Evolutionary conservation across 2,888 invertebrate genomes (phyloP).

Genomic region (Ceratothoa steindachneri): DNA sequence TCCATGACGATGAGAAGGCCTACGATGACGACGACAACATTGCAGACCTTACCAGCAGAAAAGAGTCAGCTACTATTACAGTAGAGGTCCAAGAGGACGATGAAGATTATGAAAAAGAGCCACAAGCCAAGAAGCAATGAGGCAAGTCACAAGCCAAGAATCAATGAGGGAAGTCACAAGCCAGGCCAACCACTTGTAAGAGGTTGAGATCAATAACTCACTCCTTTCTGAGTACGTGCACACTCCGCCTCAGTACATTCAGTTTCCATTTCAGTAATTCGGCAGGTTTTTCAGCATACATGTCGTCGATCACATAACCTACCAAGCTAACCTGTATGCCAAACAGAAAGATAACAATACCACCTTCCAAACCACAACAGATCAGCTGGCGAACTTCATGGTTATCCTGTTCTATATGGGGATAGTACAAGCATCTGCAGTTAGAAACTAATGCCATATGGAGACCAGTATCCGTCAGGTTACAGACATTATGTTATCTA

Average conservation of each 20-base stretch:
- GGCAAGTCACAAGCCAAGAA: too few species aligned
- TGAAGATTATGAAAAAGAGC: too few species aligned
- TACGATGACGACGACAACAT: too few species aligned
- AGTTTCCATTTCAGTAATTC: constrained; percentile 20
- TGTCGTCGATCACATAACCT: constrained; percentile 20
- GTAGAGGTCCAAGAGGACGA: too few species aligned
- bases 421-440: background rate
- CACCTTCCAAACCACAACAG: constrained; percentile 22
- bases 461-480: constrained; percentile 21
- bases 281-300: constrained; percentile 17
- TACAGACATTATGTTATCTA: constrained; percentile 22
- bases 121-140: too few species aligned
- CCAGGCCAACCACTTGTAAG: too few species aligned
- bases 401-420: constrained; percentile 24
- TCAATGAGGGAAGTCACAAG: too few species aligned
- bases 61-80: too few species aligned
- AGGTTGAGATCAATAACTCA: constrained; percentile 17
- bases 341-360: constrained; percentile 20
- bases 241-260: background rate
- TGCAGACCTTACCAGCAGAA: too few species aligned
- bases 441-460: constrained; percentile 22
- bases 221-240: constrained; percentile 16
- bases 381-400: constrained; percentile 22
- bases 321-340: constrained; percentile 36
- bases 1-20: too few species aligned